phyloP scores from a whole-genome alignment of 2,113 vertebrate species.

The Hippotragus niger region DNA sequence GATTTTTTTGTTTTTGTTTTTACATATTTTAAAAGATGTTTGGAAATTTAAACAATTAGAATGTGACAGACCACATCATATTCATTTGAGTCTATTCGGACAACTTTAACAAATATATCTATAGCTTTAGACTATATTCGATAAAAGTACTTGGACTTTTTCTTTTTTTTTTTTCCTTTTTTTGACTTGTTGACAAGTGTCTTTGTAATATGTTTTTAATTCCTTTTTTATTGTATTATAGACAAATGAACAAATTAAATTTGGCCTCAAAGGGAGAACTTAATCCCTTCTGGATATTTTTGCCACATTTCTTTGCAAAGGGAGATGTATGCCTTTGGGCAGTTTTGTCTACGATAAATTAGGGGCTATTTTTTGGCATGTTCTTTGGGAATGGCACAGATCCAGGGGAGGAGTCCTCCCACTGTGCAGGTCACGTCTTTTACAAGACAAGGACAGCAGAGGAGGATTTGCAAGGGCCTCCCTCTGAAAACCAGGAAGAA shows the following conservation, averaged over 20 bases:
- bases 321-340: conserved; percentile 80
- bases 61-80: conserved; percentile 72
- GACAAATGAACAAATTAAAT: conserved; percentile 81
- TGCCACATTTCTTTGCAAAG: conserved; percentile 84
- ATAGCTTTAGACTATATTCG: conserved; percentile 63
- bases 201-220: conserved; percentile 80
- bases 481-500: conserved; percentile 77
- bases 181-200: conserved; percentile 64
- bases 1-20: conserved; percentile 56
- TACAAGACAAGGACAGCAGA: conserved; percentile 78
- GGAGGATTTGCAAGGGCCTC: conserved; percentile 77
- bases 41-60: conserved; percentile 73
- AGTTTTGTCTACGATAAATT: conserved; percentile 82
- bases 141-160: conserved; percentile 52
- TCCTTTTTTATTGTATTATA: conserved; percentile 84
- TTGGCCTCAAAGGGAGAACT: conserved; percentile 82
- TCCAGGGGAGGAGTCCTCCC: conserved; percentile 75
- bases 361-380: conserved; percentile 80
- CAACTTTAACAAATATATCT: conserved; percentile 70
- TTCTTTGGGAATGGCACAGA: conserved; percentile 81
- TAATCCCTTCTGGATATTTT: conserved; percentile 83
- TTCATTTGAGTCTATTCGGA: conserved; percentile 72
- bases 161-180: neutral
- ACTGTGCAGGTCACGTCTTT: conserved; percentile 73
- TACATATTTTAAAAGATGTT: conserved; percentile 78